Conservation (phyloP, 1,140 invertebrate species). For the Arctopsyche grandis region DNA sequence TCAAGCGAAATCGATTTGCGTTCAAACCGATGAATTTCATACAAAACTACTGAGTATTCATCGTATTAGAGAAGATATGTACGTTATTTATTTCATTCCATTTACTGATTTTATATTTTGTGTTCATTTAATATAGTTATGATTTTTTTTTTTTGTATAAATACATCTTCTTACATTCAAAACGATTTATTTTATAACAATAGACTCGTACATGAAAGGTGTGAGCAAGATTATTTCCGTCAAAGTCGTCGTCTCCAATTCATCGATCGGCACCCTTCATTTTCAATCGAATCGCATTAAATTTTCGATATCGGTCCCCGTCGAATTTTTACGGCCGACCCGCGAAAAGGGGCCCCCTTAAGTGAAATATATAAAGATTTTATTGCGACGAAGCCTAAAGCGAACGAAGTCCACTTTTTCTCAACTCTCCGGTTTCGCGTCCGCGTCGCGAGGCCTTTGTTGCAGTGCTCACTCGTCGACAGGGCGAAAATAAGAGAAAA, state of each 20-base stretch:
- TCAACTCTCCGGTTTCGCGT: background rate
- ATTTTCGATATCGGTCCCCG: slow-evolving; percentile 4
- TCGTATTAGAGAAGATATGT: no score
- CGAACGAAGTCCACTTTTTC: background rate
- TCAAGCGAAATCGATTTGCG: no score
- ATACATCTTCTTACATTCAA: no score
- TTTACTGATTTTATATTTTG: no score
- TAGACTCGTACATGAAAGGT: no score
- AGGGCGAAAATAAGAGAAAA: background rate
- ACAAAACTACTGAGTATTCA: no score
- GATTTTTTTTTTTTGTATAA: no score
- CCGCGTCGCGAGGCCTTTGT: background rate
- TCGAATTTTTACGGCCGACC: slow-evolving; percentile 1
- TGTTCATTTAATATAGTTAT: no score
- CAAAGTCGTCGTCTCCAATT: background rate
- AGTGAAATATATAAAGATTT: slow-evolving; percentile 37
- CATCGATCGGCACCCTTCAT: background rate
- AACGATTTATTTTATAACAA: no score
- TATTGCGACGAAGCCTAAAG: slow-evolving; percentile 22
- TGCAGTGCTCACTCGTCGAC: background rate
- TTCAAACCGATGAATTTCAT: no score
- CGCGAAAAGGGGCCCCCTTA: background rate
- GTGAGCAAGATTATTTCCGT: background rate
- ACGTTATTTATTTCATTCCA: no score
- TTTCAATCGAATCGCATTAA: slow-evolving; percentile 19